Evolutionary conservation across 2,888 invertebrate species (phyloP).

Genomic region (Taphrorychus bicolor): DNA sequence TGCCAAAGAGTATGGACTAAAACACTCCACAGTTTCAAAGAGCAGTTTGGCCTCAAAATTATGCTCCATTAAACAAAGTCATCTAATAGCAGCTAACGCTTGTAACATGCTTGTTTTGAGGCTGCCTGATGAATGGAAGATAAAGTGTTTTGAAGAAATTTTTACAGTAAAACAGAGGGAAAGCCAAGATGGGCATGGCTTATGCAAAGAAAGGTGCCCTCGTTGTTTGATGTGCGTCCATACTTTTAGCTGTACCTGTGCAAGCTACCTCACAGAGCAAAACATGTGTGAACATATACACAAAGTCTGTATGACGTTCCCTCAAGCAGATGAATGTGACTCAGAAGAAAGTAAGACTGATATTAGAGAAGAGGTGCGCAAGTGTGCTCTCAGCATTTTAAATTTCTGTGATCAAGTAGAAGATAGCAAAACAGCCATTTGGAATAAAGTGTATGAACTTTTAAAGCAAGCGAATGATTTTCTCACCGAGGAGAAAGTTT

Average conservation of each 20-base stretch:
- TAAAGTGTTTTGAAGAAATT: not conserved
- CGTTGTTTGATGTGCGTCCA: not conserved
- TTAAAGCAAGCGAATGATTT: not conserved
- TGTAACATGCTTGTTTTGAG: not conserved
- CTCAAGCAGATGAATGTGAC: not conserved
- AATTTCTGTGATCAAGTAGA: not conserved
- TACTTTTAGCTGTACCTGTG: not conserved
- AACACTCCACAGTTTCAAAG: not conserved
- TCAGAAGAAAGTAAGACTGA: not conserved
- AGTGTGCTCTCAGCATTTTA: not conserved
- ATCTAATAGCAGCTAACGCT: not conserved
- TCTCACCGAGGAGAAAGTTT: not conserved
- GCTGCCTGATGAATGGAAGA: not conserved
- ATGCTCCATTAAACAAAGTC: not conserved
- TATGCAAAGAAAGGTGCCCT: not conserved
- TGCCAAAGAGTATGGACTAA: not conserved
- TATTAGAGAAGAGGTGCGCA: not conserved
- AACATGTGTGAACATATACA: constrained; percentile 1
- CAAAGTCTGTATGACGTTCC: not conserved
- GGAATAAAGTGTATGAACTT: not conserved
- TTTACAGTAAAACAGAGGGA: not conserved
- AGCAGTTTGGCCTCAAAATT: not conserved
- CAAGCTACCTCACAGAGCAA: not conserved
- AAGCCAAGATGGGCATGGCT: not conserved
- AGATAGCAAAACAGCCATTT: not conserved